These are phyloP conservation scores for Helicoverpa assulta DNA, from an alignment of 2,888 invertebrate species.

Conservation along the genomic window DNA sequence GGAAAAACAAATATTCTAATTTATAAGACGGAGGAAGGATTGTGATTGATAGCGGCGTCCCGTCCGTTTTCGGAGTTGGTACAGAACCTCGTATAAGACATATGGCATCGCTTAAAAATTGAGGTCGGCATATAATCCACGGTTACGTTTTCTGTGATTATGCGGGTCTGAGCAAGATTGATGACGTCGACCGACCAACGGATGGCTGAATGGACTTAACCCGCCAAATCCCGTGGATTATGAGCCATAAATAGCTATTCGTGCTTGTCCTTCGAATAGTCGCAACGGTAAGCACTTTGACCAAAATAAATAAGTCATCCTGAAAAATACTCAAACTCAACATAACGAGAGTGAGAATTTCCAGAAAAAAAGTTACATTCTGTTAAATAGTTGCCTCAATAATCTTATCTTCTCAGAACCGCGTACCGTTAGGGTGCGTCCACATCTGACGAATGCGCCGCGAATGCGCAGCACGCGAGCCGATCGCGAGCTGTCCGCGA, in stretches of 20 bases:
- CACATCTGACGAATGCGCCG: no score
- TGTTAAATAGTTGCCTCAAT: background rate
- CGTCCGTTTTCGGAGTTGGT: conserved; percentile 39
- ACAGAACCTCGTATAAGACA: conserved; percentile 56
- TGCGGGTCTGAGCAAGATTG: conserved; percentile 88
- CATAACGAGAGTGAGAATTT: background rate
- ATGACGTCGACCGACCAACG: conserved; percentile 75
- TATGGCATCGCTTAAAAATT: conserved; percentile 80
- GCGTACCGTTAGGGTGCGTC: no score
- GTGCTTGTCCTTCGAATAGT: conserved; percentile 70
- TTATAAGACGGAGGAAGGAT: conserved; percentile 55
- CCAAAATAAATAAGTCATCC: background rate
- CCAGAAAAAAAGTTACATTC: background rate
- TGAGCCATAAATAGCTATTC: conserved; percentile 82
- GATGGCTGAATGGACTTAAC: conserved; percentile 75
- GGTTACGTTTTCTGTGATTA: conserved; percentile 86
- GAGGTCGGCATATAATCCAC: conserved; percentile 81
- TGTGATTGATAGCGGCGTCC: conserved; percentile 56
- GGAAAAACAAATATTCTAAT: conserved; percentile 59
- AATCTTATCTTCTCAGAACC: background rate
- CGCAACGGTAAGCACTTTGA: conserved; percentile 21
- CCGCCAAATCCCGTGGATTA: conserved; percentile 80
- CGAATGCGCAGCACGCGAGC: no score
- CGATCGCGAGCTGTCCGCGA: no score
- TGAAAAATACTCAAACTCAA: background rate